Evolutionary conservation across 2,888 invertebrate species (phyloP), one percentile per base, ranked within the genome.

Genomic region (Tachina grossa): DNA sequence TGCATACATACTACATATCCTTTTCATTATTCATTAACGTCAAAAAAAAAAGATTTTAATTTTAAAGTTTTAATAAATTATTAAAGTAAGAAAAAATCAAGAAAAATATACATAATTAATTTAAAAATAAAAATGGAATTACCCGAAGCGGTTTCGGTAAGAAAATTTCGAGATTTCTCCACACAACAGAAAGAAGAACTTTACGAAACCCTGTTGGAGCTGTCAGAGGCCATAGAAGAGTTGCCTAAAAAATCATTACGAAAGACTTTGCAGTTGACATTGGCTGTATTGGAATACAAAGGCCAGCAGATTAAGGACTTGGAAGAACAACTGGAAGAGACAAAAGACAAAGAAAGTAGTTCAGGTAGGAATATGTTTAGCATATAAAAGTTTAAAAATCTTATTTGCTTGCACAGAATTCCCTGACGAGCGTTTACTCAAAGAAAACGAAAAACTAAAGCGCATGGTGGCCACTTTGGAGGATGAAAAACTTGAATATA

Each of bases 401-500:
- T 47, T 19, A 16, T 19, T 19, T 74, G 66, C 75, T 81, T 66
- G 85, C 22, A n/a, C 88, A 86, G 89, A 90, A 43, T 88, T 89
- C 6, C 86, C 87, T 10, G 84, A 87, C 9, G 89, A 90, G 22
- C 89, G 90, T 4, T 88, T 91, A 1, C 57, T 90, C 8, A 90
- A 91, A 75, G 92, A 93, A 78, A 92, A 92, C 76, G 91, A 92
- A 47, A 92, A 91, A 86, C 86, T 93, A 0, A 92, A 92, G 77
- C 88, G 89, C 10, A 89, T 91, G 89, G 84, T 93, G 55, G 90
- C 89, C 61, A 91, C 90, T 83, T 87, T 92, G 31, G 92, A 93
- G 83, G 88, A 89, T 10, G 93, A 93, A 31, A 89, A 92, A 13
- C 87, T 87, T 41, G 86, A 85, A 2, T 88, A 89, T 0, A 92